Evolutionary conservation across 2,888 invertebrate species (phyloP), one percentile per base, ranked within the genome.

Genomic region (Tachystola acroxantha): DNA sequence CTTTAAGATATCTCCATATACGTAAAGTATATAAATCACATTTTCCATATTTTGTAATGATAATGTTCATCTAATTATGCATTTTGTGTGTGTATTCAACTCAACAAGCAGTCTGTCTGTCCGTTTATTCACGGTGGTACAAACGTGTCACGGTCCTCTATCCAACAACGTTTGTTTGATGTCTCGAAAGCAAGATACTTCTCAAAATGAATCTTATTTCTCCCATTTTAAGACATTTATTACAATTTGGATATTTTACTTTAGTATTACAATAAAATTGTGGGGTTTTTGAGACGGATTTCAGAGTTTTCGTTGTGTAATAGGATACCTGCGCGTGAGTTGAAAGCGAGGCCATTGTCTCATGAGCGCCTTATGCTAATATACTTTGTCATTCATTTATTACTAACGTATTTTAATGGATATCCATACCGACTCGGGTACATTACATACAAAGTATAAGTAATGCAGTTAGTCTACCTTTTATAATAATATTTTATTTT

Each of bases 61-160:
- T 58, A 65, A 60, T 59, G 60, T 70, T 68, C 29, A 14, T 29
- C 7, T 13, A 29, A 29, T 29, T 14, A 28, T 29, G 29, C n/a
- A 29, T 69, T 62, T 66, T 71, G 60, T 54, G 49, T 70, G 69
- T 70, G 64, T 68, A 63, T 70, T n/a, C n/a, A n/a, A 72, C 77
- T 67, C 68, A 74, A 65, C 55, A 51, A 52, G 48, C 62, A 57
- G 53, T 53, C 46, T 50, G 46, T 73, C 52, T 72, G 80, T 72
- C 70, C 77, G 65, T 79, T 84, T 84, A 78, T 72, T 57, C 75
- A 81, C 75, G 82, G 79, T 78, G 62, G 61, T 70, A 75, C 68
- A 73, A 74, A 71, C 59, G 63, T 67, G 76, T 69, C 73, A 80
- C 71, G 77, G 74, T 71, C 59, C 60, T 19, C 16, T 25, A 24